Conservation (phyloP, 1,140 invertebrate genomes). For the Lasioglossum albipes region DNA sequence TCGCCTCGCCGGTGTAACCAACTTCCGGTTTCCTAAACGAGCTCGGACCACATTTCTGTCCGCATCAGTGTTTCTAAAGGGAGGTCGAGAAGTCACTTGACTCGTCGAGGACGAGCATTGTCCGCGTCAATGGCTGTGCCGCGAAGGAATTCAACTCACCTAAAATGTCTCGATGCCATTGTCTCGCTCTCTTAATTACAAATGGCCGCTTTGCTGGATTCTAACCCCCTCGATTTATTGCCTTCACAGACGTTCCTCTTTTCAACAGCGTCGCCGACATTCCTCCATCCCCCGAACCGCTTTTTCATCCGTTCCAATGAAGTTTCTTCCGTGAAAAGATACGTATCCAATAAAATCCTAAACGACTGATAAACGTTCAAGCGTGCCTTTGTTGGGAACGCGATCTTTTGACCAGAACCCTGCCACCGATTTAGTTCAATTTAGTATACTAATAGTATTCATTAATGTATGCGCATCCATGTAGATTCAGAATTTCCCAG, state of each 20-base stretch:
- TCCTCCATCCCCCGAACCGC: not conserved
- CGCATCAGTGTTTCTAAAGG: conserved; percentile 21
- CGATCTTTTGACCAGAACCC: too few relatives aligned
- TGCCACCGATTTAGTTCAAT: too few relatives aligned
- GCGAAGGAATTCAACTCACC: conserved; percentile 21
- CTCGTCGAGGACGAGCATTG: conserved; percentile 41
- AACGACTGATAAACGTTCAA: too few relatives aligned
- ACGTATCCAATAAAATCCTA: too few relatives aligned
- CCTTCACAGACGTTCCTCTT: not conserved
- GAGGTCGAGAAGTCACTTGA: conserved; percentile 51
- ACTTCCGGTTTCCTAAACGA: conserved; percentile 59
- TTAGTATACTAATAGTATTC: too few relatives aligned
- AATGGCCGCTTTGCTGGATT: not conserved
- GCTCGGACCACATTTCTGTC: conserved; percentile 39
- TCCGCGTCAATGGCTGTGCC: conserved; percentile 16
- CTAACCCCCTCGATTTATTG: not conserved
- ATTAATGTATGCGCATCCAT: too few relatives aligned
- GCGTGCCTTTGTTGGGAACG: too few relatives aligned
- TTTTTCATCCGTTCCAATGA: not conserved
- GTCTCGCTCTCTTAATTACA: conserved; percentile 41
- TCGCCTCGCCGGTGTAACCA: conserved; percentile 56
- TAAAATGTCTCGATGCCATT: conserved; percentile 47
- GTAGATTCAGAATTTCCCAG: too few relatives aligned
- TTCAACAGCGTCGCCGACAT: not conserved
- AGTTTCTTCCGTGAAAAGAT: too few relatives aligned